Conservation (phyloP, 2,888 invertebrate genomes). For the Autographa gamma region DNA sequence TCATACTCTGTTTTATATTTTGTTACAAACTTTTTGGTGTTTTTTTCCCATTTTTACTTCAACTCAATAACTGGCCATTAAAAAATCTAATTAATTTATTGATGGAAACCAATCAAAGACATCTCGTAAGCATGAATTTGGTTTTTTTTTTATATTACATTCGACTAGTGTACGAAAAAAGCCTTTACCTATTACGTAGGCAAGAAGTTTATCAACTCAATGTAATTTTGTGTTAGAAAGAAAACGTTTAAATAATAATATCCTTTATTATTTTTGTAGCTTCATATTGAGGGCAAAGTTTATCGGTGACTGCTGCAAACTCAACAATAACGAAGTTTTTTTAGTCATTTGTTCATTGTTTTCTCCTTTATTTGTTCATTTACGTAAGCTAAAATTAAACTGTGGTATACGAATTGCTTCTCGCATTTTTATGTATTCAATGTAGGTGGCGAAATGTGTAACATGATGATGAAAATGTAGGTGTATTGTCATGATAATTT, state of each 20-base stretch:
- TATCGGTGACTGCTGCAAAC: constrained; percentile 14
- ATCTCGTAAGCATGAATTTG: too few species aligned
- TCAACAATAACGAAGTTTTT: constrained; percentile 19
- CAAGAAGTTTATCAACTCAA: constrained; percentile 21
- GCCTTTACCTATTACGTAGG: neutral
- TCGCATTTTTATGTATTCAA: neutral
- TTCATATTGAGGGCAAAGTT: constrained; percentile 23
- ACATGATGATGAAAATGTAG: neutral
- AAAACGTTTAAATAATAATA: constrained; percentile 41
- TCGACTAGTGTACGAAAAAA: neutral
- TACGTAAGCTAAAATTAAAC: constrained; percentile 4
- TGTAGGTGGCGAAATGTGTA: neutral
- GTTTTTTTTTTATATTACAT: too few species aligned
- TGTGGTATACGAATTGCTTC: neutral
- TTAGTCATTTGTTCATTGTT: constrained; percentile 7
- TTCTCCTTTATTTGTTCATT: constrained; percentile 19
- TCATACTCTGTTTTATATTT: too few species aligned
- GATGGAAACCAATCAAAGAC: too few species aligned
- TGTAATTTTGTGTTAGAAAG: constrained; percentile 18
- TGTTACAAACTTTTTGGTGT: too few species aligned
- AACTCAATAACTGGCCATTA: too few species aligned
- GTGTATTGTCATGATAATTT: neutral
- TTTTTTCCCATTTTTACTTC: too few species aligned
- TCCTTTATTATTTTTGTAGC: constrained; percentile 12
- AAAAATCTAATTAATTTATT: too few species aligned